These are phyloP conservation scores for Danio jaintianensis DNA, from an alignment of 2,797 vertebrate genomes.

Conservation along the genomic window DNA sequence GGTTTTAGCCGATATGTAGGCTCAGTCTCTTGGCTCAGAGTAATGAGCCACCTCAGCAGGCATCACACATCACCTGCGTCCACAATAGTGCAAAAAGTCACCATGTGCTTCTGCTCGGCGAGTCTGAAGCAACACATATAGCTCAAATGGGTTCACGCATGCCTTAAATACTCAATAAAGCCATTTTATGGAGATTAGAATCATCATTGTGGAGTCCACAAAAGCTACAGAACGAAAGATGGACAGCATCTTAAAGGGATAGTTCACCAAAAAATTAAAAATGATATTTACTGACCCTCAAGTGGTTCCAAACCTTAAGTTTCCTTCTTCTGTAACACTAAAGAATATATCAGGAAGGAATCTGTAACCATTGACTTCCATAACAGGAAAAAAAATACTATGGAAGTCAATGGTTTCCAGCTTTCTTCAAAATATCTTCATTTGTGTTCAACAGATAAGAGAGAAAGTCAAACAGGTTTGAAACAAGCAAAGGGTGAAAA, in stretches of 20 bases:
- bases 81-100: conserved; percentile 40
- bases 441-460: no score
- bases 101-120: conserved; percentile 33
- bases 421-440: no score
- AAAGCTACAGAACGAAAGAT: neutral
- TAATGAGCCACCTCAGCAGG: conserved; percentile 29
- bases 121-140: neutral
- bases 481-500: no score
- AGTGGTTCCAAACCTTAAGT: no score
- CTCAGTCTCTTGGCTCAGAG: conserved; percentile 23
- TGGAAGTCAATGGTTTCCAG: no score
- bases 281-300: no score
- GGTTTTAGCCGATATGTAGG: conserved; percentile 23
- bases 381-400: no score
- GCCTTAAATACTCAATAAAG: neutral
- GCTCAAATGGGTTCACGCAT: neutral
- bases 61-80: conserved; percentile 51
- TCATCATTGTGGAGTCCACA: neutral
- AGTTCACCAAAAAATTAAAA: no score
- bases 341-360: no score
- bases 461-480: no score
- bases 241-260: neutral
- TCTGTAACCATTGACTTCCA: no score
- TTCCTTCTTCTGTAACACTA: no score
- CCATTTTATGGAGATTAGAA: neutral